Evolutionary conservation across 2,113 vertebrate species (phyloP), one percentile per base, ranked within the genome.

Genomic region (Eclectus roratus): DNA sequence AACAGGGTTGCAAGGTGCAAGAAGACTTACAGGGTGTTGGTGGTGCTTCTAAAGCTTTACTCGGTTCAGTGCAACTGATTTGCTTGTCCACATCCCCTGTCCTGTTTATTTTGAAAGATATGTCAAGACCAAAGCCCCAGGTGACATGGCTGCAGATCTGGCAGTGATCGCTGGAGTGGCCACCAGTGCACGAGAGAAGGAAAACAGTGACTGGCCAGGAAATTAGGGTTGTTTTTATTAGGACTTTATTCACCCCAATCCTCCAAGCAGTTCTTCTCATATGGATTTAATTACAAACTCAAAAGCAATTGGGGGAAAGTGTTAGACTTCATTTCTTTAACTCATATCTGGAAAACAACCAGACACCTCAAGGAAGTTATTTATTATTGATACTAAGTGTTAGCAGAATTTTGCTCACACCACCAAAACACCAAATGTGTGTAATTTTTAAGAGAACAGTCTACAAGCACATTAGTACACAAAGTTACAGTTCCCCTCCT

Each of bases 191-290:
- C 44, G 52, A 70, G 33, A 20, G 53, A 85, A 85, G 72, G 64
- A 91, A 93, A 93, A 88, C 33, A 63, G 68, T 24, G 55, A 93
- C 55, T 64, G 27, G 33, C 8, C 68, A 78, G 82, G 88, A 95
- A 96, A 95, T 95, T 52, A 77, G 53, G 63, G 44, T 21, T 94
- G 64, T 21, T 90, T 96, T 93, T 91, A 92, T 86, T 60, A 95
- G 50, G 39, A 44, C 46, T 96, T 91, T 88, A 60, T 84, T 91
- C 80, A 90, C 50, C 24, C 33, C n/a, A 52, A 47, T 81, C 47
- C 73, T 84, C 29, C n/a, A 56, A 47, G 17, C 33, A 61, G 27
- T 81, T 86, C 29, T 89, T 70, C 56, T 72, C 82, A 76, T 84
- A 83, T 0, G 39, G 55, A 76, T 68, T 91, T 90, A 88, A 86